Conservation (phyloP, 2,797 vertebrate species). For the Tadarida brasiliensis region DNA sequence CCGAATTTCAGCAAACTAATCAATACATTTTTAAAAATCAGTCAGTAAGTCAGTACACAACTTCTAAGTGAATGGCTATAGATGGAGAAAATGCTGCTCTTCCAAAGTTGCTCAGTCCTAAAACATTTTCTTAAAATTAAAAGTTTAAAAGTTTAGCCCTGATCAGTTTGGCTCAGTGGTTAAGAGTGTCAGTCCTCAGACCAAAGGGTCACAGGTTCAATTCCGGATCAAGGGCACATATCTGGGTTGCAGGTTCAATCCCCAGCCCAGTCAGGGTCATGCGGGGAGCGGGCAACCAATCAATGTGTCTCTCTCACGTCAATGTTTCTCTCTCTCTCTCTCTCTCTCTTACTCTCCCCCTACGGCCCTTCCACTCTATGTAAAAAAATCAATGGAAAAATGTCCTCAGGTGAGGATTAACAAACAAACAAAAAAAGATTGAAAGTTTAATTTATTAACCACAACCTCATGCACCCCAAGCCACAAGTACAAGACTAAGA, state of each 20-base stretch:
- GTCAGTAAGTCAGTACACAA: slow-evolving; percentile 10
- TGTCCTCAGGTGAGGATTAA: too few relatives aligned
- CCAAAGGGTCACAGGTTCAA: too few relatives aligned
- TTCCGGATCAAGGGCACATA: too few relatives aligned
- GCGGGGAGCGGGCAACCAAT: too few relatives aligned
- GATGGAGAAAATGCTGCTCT: slow-evolving; percentile 36
- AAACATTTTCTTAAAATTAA: slow-evolving; percentile 55
- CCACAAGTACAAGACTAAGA: background rate
- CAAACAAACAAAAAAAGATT: background rate
- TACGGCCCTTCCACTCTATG: too few relatives aligned
- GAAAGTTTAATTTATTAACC: background rate
- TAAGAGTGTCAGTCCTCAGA: too few relatives aligned
- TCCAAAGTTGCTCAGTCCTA: slow-evolving; percentile 20
- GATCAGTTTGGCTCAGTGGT: too few relatives aligned
- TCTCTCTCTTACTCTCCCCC: background rate
- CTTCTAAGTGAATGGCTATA: background rate
- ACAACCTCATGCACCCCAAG: background rate
- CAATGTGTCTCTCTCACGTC: too few relatives aligned
- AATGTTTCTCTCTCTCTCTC: too few relatives aligned
- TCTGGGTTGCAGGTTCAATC: too few relatives aligned
- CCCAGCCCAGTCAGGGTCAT: too few relatives aligned
- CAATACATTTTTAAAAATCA: background rate
- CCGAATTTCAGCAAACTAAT: background rate
- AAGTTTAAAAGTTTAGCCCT: slow-evolving; percentile 25
- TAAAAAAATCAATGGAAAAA: too few relatives aligned